Conservation (phyloP, 2,888 invertebrate genomes). For the Stomorhina lunata region DNA sequence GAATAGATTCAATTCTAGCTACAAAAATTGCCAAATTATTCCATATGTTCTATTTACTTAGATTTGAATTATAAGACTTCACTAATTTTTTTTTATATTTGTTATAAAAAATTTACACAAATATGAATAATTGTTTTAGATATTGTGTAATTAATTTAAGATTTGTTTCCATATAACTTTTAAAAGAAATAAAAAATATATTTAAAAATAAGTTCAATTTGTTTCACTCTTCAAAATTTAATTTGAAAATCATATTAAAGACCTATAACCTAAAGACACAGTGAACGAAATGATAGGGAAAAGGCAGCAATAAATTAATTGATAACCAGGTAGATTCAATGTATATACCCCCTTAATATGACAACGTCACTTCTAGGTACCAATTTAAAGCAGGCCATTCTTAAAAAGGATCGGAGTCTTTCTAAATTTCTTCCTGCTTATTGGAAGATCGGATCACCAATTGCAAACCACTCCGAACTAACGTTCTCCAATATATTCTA, state of each 20-base stretch:
- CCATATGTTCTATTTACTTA: slow-evolving; percentile 53
- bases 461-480: too few species aligned
- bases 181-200: slow-evolving; percentile 34
- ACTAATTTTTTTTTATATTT: neutral
- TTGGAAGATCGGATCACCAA: too few species aligned
- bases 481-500: too few species aligned
- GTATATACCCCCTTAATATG: too few species aligned
- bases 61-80: slow-evolving; percentile 34
- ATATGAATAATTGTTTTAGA: slow-evolving; percentile 5
- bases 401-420: too few species aligned
- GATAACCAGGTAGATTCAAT: too few species aligned
- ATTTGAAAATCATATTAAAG: neutral
- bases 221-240: neutral
- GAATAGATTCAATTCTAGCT: slow-evolving; percentile 24
- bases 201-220: neutral
- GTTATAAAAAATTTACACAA: neutral
- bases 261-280: too few species aligned
- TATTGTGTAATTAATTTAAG: slow-evolving; percentile 47
- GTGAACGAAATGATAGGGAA: too few species aligned
- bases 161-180: slow-evolving; percentile 51
- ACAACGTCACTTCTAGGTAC: too few species aligned
- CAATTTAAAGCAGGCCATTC: too few species aligned
- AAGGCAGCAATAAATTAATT: too few species aligned
- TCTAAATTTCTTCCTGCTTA: too few species aligned
- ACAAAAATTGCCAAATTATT: slow-evolving; percentile 61